Evolutionary conservation across 2,797 vertebrate genomes (phyloP).

Genomic region (Rhincodon typus): DNA sequence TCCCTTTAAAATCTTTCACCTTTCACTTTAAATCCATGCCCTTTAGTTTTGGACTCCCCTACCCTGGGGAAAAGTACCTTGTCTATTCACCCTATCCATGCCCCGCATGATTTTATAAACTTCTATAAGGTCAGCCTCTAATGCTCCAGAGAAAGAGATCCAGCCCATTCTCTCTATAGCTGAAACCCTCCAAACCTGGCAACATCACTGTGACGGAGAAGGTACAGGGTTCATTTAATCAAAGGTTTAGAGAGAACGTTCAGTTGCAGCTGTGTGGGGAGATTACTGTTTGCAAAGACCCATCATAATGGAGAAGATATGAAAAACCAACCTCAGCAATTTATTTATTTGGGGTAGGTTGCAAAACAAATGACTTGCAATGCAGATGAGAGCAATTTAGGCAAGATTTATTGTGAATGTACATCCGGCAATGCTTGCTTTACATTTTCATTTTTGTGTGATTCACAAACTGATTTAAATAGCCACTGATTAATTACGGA

Average conservation of each 20-base stretch:
- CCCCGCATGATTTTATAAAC: no score
- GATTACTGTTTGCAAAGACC: neutral
- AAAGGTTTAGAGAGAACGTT: neutral
- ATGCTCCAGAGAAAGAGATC: no score
- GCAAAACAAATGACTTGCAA: neutral
- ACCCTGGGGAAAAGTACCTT: no score
- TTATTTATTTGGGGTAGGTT: neutral
- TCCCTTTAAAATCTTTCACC: no score
- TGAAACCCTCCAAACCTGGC: no score
- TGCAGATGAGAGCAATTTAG: neutral
- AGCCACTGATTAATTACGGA: constrained; percentile 24
- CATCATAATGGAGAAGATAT: neutral
- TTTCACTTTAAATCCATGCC: no score
- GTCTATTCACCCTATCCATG: no score
- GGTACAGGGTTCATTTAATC: neutral
- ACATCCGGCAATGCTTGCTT: neutral
- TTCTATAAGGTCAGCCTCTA: no score
- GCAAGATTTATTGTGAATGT: neutral
- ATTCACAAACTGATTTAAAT: constrained; percentile 33
- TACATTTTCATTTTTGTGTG: neutral
- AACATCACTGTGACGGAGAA: neutral
- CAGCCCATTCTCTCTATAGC: no score
- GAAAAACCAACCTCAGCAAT: neutral
- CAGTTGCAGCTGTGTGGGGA: neutral
- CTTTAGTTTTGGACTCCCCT: no score